Evolutionary conservation across 2,113 vertebrate species (phyloP), one percentile per base, ranked within the genome.

Genomic region (Heloderma charlesbogerti): DNA sequence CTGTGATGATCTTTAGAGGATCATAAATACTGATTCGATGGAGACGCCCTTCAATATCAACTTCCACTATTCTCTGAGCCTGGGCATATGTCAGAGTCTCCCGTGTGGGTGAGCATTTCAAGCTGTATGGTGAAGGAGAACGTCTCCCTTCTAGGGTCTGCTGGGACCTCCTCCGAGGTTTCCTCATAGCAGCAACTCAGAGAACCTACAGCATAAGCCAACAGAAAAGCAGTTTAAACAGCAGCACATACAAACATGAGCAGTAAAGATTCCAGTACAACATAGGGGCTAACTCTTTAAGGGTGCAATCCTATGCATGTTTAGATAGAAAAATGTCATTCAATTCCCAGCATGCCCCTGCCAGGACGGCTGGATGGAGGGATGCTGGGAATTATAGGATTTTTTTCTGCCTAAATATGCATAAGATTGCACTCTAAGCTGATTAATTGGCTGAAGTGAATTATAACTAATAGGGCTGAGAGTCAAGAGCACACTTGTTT

Each of bases 11-110:
- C 37, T 98, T 98, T n/a, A 99, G 95, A 1, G 98, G 98, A 89
- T 99, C 99, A 1, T 99, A 98, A 96, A 99, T 98, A 95, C 98
- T 98, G 94, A 99, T 99, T 40, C 99, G 98, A 71, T 99, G 99
- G 22, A 99, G 98, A 63, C 99, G 97, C 20, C 99, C 99, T 20
- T 99, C 99, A 4, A 99, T 98, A 94, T 99, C 99, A 69, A 99
- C 99, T 94, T 99, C 99, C 45, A 99, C 99, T 8, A 99, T 99
- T 87, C 98, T 98, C 91, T 99, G 99, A 10, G 98, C 98, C 95
- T 99, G 99, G 7, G 99, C 98, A 0, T 99, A 99, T 0, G 98
- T 98, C 91, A 99, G 96, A 0, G 98, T 99, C 93, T 99, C 99
- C 80, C 98, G 97, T 5, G 96, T 97, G 0, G 98, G 99, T 0